Evolutionary conservation across 2,888 invertebrate genomes (phyloP).

Genomic region (Melanargia galathea): DNA sequence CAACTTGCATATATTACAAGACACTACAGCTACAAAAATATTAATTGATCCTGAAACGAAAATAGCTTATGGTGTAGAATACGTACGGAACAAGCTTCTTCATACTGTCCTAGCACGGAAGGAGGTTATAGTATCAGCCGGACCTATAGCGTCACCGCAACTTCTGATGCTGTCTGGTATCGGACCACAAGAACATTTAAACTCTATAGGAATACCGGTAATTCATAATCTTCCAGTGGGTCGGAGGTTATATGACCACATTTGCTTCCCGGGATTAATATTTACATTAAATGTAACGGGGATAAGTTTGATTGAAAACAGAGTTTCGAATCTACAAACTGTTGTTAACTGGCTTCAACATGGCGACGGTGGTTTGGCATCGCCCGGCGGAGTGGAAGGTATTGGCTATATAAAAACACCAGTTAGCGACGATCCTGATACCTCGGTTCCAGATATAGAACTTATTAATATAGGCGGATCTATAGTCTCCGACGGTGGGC

Average conservation of each 20-base stretch:
- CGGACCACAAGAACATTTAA: slow-evolving; percentile 80
- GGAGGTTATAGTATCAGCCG: slow-evolving; percentile 93
- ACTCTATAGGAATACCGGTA: slow-evolving; percentile 80
- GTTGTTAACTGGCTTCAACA: slow-evolving; percentile 60
- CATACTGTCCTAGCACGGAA: slow-evolving; percentile 83
- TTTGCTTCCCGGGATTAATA: slow-evolving; percentile 77
- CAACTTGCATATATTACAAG: slow-evolving; percentile 86
- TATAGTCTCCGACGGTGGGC: slow-evolving; percentile 82
- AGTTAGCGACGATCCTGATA: slow-evolving; percentile 79
- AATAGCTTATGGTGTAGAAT: slow-evolving; percentile 86
- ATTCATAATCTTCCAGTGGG: slow-evolving; percentile 86
- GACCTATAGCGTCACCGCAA: slow-evolving; percentile 94
- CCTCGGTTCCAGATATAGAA: slow-evolving; percentile 85
- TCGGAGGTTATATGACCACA: slow-evolving; percentile 84
- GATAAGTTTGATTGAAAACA: slow-evolving; percentile 59
- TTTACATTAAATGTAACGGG: slow-evolving; percentile 67
- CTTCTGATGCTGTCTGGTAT: slow-evolving; percentile 93
- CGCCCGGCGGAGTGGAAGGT: slow-evolving; percentile 86
- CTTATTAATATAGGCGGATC: slow-evolving; percentile 85
- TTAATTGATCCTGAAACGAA: slow-evolving; percentile 84
- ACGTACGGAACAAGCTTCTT: slow-evolving; percentile 75
- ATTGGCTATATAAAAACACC: slow-evolving; percentile 85
- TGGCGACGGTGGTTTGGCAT: slow-evolving; percentile 72
- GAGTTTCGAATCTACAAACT: slow-evolving; percentile 44
- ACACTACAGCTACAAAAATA: slow-evolving; percentile 84